Base-by-base conservation (phyloP, 2,888 invertebrate species). In the Argynnis bischoffii region DNA sequence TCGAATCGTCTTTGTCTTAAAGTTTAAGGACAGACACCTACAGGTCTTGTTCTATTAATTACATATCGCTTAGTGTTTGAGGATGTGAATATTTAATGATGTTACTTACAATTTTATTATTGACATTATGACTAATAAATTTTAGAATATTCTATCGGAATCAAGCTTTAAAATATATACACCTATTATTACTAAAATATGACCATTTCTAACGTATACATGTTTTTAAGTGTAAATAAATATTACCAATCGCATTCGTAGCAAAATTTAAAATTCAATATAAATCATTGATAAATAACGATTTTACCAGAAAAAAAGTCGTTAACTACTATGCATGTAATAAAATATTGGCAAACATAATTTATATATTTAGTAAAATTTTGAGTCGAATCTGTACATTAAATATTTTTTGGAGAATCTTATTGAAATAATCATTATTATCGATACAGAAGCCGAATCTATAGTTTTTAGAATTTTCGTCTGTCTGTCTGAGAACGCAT, bases 1-100 rank as follows among this genome's bases (percentile, higher is more conserved):
- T 77, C 78, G 79, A 78, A 79, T 82, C 81, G 80, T 81, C 78
- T 77, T 75, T 76, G 76, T 77, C 74, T 72, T 71, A 88, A 87
- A 87, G 85, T 88, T 88, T 88, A 87, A 88, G 87, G 87, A 82
- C 85, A 74, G 61, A 69, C 74, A 66, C 70, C 72, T 67, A 70
- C 72, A 65, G 65, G 56, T 68, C 69, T 69, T 64, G 70, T 69
- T 66, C 68, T 55, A 68, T 72, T 69, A 63, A 68, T 67, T 55
- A 67, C 59, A 53, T 21, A 14, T 11, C 15, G 21, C 21, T 46
- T 21, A n/a, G 18, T 47, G 56, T 55, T 41, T 41, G 8, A 41
- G 35, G 35, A 54, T 54, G 6, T 56, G 26, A n/a, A 59, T 59
- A 59, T 48, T 47, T 59, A 26, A 48, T n/a, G 4, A 26, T 3